Evolutionary conservation across 2,113 vertebrate genomes (phyloP).

Genomic region (Calyptomena viridis): DNA sequence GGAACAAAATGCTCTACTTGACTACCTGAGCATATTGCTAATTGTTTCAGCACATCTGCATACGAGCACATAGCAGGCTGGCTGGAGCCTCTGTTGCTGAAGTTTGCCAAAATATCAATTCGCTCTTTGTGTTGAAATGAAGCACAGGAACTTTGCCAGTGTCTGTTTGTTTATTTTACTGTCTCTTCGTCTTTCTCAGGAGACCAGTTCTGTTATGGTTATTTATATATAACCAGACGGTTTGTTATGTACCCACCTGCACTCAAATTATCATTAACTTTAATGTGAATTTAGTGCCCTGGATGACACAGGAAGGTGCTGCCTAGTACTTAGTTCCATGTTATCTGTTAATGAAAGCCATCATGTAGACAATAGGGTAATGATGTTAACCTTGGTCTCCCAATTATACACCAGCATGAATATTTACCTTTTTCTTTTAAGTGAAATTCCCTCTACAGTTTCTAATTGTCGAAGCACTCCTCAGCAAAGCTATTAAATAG

Average conservation of each 20-base stretch:
- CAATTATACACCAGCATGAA: background rate
- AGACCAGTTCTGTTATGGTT: background rate
- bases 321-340: background rate
- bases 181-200: background rate
- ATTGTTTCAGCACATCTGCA: conserved; percentile 29
- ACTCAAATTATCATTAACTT: conserved; percentile 1
- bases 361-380: background rate
- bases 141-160: background rate
- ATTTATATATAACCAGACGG: background rate
- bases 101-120: background rate
- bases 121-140: background rate
- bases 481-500: background rate
- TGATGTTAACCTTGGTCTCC: background rate
- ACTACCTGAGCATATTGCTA: conserved; percentile 11
- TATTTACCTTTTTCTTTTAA: background rate
- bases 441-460: background rate
- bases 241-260: background rate
- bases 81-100: background rate
- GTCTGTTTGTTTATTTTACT: conserved; percentile 4
- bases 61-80: background rate
- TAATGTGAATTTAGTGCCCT: background rate
- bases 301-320: background rate
- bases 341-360: background rate
- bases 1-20: background rate
- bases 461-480: background rate